phyloP scores from a whole-genome alignment of 2,113 vertebrate species.

The Sylvia atricapilla region DNA sequence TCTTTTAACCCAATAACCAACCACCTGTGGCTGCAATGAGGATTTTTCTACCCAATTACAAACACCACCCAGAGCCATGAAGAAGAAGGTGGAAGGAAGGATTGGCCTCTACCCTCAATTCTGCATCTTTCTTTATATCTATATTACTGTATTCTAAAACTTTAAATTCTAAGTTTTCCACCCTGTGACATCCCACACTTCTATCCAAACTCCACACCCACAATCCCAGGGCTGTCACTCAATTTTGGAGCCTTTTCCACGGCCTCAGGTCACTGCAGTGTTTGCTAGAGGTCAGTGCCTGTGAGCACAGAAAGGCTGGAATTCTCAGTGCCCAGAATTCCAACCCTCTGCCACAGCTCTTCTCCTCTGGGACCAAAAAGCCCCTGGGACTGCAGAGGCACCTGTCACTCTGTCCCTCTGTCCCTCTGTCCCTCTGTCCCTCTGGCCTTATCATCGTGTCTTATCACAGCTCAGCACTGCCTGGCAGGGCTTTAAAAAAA shows the following conservation, averaged over 20 bases:
- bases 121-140: not conserved
- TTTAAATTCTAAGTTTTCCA: not conserved
- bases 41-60: not conserved
- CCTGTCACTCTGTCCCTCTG: not conserved
- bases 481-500: not conserved
- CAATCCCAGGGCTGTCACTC: not conserved
- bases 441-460: not conserved
- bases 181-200: not conserved
- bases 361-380: not conserved
- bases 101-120: not conserved
- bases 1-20: not conserved
- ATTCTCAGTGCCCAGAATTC: not conserved
- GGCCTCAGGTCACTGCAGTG: not conserved
- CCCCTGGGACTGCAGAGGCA: not conserved
- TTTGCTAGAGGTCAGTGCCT: not conserved
- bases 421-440: not conserved
- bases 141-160: not conserved
- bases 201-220: not conserved
- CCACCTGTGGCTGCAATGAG: accelerated
- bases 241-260: not conserved
- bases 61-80: not conserved
- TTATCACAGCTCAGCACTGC: not conserved
- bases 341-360: not conserved
- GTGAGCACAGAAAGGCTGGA: not conserved
- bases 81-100: not conserved